Evolutionary conservation across 2,797 vertebrate species (phyloP).

Genomic region (Pogonophryne albipinna): DNA sequence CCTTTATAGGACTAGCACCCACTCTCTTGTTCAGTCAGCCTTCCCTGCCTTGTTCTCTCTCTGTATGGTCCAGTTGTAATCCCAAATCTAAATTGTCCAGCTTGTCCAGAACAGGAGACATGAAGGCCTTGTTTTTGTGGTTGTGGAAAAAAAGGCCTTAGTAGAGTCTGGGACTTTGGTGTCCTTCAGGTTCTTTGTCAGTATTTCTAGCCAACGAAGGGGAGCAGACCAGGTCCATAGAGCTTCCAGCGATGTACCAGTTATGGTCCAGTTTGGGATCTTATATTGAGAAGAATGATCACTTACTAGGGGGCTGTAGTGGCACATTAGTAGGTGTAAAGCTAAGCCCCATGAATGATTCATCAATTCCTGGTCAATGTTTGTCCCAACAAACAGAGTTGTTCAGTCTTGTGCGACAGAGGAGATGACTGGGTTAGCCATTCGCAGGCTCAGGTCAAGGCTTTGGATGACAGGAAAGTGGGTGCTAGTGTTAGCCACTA

Average conservation of each 20-base stretch:
- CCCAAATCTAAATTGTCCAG: conserved; percentile 67
- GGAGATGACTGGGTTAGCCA: conserved; percentile 74
- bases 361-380: conserved; percentile 74
- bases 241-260: conserved; percentile 55
- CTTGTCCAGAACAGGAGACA: conserved; percentile 68
- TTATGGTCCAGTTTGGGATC: conserved; percentile 58
- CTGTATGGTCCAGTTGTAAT: conserved; percentile 73
- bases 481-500: conserved; percentile 64
- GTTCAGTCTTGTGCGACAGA: conserved; percentile 66
- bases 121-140: conserved; percentile 64
- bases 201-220: conserved; percentile 62
- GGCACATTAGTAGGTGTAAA: conserved; percentile 72
- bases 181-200: conserved; percentile 68
- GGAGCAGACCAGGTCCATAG: conserved; percentile 58
- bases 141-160: conserved; percentile 57
- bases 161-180: conserved; percentile 55
- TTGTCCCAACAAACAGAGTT: conserved; percentile 68
- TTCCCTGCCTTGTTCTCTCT: conserved; percentile 52
- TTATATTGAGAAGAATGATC: conserved; percentile 64
- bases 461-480: conserved; percentile 67
- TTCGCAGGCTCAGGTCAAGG: conserved; percentile 72
- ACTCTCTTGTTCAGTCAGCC: conserved; percentile 67
- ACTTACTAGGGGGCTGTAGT: conserved; percentile 67
- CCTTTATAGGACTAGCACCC: conserved; percentile 63
- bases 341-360: conserved; percentile 77